Conservation (phyloP, 2,113 vertebrate genomes). For the Apaloderma vittatum region DNA sequence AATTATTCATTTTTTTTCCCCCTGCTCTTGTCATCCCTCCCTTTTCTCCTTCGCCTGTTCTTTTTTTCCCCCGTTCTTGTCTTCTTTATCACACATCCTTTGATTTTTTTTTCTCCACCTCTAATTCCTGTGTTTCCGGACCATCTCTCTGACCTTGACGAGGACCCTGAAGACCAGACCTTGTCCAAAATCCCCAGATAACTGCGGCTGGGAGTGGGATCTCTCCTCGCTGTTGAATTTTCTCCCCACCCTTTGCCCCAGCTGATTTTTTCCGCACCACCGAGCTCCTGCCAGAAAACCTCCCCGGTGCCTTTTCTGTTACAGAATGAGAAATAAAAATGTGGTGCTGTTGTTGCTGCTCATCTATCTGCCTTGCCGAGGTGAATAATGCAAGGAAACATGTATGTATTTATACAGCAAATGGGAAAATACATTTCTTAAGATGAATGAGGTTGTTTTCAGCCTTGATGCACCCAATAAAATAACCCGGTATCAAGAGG, state of each 20-base stretch:
- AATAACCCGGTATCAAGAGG: slow-evolving; percentile 74
- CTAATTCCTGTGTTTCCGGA: neutral
- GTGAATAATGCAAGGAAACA: slow-evolving; percentile 74
- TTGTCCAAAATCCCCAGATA: neutral
- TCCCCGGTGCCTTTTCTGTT: slow-evolving; percentile 58
- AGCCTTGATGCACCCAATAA: slow-evolving; percentile 74
- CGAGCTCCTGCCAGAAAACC: neutral
- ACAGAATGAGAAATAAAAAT: slow-evolving; percentile 63
- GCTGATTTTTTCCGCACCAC: neutral
- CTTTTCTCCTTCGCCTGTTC: neutral
- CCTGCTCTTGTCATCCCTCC: neutral
- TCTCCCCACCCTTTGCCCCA: slow-evolving; percentile 10
- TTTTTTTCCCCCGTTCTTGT: neutral
- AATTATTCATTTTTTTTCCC: slow-evolving; percentile 28
- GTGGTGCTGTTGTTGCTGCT: slow-evolving; percentile 50
- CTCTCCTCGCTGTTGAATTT: neutral
- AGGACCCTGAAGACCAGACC: neutral
- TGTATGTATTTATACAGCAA: slow-evolving; percentile 77
- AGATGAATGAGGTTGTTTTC: slow-evolving; percentile 78
- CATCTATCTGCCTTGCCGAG: slow-evolving; percentile 65
- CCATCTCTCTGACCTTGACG: neutral
- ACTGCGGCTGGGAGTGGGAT: neutral
- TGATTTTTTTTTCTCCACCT: neutral
- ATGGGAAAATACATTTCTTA: slow-evolving; percentile 77
- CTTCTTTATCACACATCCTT: slow-evolving; percentile 28